Percentiles rank a stretch among this genome's conserved stretches.
Conservation (phyloP, 2,888 invertebrate genomes). For the Xanthostigma xanthostigma region DNA sequence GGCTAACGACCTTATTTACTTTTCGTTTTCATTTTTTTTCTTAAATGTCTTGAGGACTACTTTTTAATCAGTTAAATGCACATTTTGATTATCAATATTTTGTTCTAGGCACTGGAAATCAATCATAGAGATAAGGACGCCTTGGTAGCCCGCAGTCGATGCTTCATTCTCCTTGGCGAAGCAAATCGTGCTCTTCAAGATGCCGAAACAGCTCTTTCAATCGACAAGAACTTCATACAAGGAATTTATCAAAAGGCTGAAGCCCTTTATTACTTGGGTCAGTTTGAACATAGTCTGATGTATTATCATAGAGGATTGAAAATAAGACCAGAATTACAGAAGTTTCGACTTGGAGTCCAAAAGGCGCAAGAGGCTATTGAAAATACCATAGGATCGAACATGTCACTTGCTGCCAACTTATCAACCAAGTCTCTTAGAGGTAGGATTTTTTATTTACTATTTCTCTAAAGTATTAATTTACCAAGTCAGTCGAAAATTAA, state of each 20-base stretch:
- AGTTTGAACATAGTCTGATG: conserved; percentile 86
- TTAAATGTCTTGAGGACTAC: no score
- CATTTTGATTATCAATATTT: conserved; percentile 9
- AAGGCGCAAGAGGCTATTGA: conserved; percentile 90
- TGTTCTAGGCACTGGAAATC: conserved; percentile 68
- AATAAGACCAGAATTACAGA: conserved; percentile 68
- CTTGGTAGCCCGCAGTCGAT: conserved; percentile 76
- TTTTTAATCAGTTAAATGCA: no score
- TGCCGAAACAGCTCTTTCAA: conserved; percentile 64
- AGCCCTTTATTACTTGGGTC: conserved; percentile 77
- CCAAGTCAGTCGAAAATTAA: no score
- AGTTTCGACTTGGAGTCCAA: conserved; percentile 67
- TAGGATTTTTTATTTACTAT: no score
- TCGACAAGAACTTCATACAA: conserved; percentile 55
- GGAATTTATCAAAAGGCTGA: conserved; percentile 85
- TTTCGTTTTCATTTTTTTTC: no score
- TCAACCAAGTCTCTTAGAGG: no score
- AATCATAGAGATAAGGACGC: conserved; percentile 74
- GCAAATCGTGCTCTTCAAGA: conserved; percentile 67
- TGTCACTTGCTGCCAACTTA: conserved; percentile 10
- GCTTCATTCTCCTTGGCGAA: conserved; percentile 73
- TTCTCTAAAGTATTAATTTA: no score
- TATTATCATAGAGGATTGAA: conserved; percentile 79
- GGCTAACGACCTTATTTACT: no score
- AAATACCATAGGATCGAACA: conserved; percentile 57